Evolutionary conservation across 2,797 vertebrate genomes (phyloP), one percentile per base, ranked within the genome.

Genomic region (Eptatretus atami): DNA sequence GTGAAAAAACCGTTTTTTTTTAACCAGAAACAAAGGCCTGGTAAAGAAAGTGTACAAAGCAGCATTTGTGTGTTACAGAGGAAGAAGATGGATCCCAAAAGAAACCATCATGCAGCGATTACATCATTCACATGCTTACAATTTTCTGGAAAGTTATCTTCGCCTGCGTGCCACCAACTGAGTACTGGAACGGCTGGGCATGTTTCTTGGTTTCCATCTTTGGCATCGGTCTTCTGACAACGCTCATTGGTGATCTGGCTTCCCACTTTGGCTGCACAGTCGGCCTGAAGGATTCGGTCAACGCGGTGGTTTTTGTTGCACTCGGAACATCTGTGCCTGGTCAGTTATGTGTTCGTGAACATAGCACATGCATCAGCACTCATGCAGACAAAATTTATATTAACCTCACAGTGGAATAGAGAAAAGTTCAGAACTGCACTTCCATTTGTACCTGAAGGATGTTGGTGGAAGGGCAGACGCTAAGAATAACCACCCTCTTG

Each of bases 101-200:
- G 25, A 78, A 95, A 69, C 90, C 90, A 0, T 98, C 90, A 66
- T 98, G 90, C 70, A 93, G 94, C 11, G 88, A 95, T 78, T 98
- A 98, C 0, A 86, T 95, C 73, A 95, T 98, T 88, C 90, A 98
- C 74, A 95, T 98, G 75, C 81, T 98, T 70, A 98, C 90, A 0
- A 87, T 98, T 66, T 98, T 98, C 79, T 96, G 90, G 90, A 96
- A 96, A 76, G 90, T 96, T 25, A 77, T 94, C 69, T 96, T 96
- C 53, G 88, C 88, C 13, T 95, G 88, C 0, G 90, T 96, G 57
- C 90, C 90, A 5, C 90, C 90, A 65, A 96, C 90, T 0, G 85
- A 88, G 73, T 93, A 95, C 75, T 75, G 86, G 77, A 82, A 84
- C 0, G 90, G 88, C 69, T 96, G 90, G 90, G 90, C 90, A 65